These are phyloP conservation scores for Scarus forsteni DNA, from an alignment of 2,797 vertebrate genomes.

Conservation along the genomic window DNA sequence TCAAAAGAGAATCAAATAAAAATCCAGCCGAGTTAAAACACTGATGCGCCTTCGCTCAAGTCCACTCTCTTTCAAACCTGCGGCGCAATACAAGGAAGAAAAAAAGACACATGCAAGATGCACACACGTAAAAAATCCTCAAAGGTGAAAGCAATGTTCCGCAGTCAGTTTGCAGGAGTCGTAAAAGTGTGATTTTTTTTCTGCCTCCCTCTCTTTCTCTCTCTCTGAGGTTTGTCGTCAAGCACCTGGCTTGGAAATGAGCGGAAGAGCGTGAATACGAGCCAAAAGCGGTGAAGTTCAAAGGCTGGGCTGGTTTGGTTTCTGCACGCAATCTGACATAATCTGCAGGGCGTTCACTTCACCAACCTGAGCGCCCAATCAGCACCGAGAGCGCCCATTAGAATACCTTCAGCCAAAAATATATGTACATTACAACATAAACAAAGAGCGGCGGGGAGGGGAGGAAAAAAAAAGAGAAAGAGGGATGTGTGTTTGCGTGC, in stretches of 20 bases:
- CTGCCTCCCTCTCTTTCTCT: slow-evolving; percentile 51
- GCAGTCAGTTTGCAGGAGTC: slow-evolving; percentile 73
- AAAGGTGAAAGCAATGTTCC: slow-evolving; percentile 82
- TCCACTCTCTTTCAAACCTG: slow-evolving; percentile 65
- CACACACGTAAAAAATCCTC: slow-evolving; percentile 82
- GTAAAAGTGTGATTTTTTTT: slow-evolving; percentile 69
- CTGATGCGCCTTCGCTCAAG: slow-evolving; percentile 59
- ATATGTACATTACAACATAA: slow-evolving; percentile 85
- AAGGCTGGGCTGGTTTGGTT: slow-evolving; percentile 93
- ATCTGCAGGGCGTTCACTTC: slow-evolving; percentile 93
- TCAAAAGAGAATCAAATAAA: slow-evolving; percentile 60
- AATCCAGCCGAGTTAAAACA: slow-evolving; percentile 78
- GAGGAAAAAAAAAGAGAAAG: slow-evolving; percentile 18
- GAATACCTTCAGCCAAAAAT: slow-evolving; percentile 85
- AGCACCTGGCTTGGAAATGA: slow-evolving; percentile 93
- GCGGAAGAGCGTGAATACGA: slow-evolving; percentile 88
- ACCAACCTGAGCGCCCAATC: slow-evolving; percentile 92
- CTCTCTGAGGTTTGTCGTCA: slow-evolving; percentile 86
- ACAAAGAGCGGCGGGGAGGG: slow-evolving; percentile 76
- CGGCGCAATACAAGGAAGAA: slow-evolving; percentile 20
- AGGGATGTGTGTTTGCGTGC: background rate
- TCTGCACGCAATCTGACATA: slow-evolving; percentile 94
- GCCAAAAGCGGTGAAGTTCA: slow-evolving; percentile 95
- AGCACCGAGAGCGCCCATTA: slow-evolving; percentile 83
- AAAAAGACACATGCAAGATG: slow-evolving; percentile 62